A percentile compares a stretch with the other conserved stretches of the same genome.
These are phyloP conservation scores for Dione juno DNA, from an alignment of 2,888 invertebrate species.

Conservation along the genomic window DNA sequence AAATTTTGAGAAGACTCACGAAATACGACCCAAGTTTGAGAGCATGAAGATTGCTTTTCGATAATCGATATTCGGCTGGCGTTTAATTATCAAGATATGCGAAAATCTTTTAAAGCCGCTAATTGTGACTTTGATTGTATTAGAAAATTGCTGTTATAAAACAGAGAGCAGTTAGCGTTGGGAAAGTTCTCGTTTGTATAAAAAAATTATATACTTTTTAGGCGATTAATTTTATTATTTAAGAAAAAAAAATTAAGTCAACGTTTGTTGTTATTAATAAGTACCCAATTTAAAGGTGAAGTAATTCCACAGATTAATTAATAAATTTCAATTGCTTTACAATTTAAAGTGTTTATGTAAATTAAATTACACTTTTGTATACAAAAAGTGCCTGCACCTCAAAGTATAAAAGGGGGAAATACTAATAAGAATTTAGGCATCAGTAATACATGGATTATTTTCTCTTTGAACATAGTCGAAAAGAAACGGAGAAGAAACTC, in stretches of 20 bases:
- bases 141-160: constrained; percentile 48
- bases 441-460: no score
- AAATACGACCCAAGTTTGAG: constrained; percentile 57
- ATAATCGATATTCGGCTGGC: constrained; percentile 12
- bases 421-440: no score
- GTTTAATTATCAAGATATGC: constrained; percentile 78
- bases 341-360: no score
- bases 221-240: not conserved
- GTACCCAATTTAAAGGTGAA: no score
- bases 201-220: not conserved
- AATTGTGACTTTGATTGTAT: constrained; percentile 70
- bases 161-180: not conserved
- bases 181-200: not conserved
- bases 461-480: no score
- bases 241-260: not conserved
- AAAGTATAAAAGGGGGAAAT: no score
- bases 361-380: no score
- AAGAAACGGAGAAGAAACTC: no score
- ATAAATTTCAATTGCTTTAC: no score
- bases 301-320: no score
- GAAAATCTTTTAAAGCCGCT: constrained; percentile 75
- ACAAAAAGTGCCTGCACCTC: no score
- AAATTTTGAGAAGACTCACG: constrained; percentile 56
- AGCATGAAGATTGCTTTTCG: constrained; percentile 51
- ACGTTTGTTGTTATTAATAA: no score